These are phyloP conservation scores for Leptarthrus brevirostris DNA, from an alignment of 2,888 invertebrate genomes.

Conservation along the genomic window DNA sequence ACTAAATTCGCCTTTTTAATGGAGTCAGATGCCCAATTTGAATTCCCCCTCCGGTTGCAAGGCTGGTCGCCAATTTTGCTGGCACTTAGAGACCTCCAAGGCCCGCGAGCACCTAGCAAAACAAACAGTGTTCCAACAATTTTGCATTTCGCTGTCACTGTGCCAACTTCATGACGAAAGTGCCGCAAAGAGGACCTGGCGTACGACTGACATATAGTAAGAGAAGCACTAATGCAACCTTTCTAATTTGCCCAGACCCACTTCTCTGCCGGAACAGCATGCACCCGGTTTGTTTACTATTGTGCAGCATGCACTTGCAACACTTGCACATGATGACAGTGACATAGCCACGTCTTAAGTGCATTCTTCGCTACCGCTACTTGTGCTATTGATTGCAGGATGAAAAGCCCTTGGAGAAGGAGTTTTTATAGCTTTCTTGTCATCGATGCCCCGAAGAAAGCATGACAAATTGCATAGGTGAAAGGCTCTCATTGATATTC, in stretches of 20 bases:
- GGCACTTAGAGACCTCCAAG: background rate
- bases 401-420: background rate
- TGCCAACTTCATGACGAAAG: slow-evolving; percentile 18
- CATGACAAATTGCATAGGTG: background rate
- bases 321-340: background rate
- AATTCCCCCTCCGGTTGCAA: background rate
- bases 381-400: background rate
- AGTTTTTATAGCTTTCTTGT: background rate
- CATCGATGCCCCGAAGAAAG: background rate
- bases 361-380: background rate
- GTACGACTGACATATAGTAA: background rate
- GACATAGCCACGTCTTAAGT: background rate
- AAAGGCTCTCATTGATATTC: background rate
- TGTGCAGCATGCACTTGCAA: background rate
- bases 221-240: background rate
- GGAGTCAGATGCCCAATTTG: slow-evolving; percentile 38
- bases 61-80: slow-evolving; percentile 18
- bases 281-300: background rate
- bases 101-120: background rate
- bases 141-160: slow-evolving; percentile 38
- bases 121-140: slow-evolving; percentile 31
- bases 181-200: slow-evolving; percentile 1
- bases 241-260: background rate
- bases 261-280: background rate
- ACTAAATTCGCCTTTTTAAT: slow-evolving; percentile 34